Evolutionary conservation across 1,140 invertebrate genomes (phyloP), one percentile per base, ranked within the genome.

Genomic region (Hylaeus volcanicus): DNA sequence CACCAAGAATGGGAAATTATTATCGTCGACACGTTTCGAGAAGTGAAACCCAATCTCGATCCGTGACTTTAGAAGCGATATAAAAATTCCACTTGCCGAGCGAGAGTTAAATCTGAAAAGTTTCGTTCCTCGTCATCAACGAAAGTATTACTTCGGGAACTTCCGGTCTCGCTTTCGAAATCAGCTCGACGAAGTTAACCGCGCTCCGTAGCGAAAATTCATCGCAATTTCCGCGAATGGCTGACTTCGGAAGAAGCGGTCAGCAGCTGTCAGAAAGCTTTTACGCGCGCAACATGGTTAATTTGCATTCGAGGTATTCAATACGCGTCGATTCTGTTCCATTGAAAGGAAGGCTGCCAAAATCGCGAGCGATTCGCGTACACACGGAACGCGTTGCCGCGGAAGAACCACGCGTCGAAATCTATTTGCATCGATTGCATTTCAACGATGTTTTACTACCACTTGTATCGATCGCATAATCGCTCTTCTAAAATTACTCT

Each of bases 261-360:
- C n/a, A 26, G 37, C 9, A 26, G 15, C 12, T 74, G 55, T 63
- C 64, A 2, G 15, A 14, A 41, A 26, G 45, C 1, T 26, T 43
- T 43, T 37, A 9, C n/a, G 5, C 64, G 15, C 5, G 8, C 45
- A 48, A 8, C 45, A 8, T 8, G 45, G 64, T 12, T 51, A 43
- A 72, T 39, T 65, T 12, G 76, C 12, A 15, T 79, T 65, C 77
- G 77, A 9, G 51, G 77, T 74, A 74, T 72, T 43, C 68, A n/a
- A 45, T 43, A 15, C 76, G 26, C 37, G 75, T 45, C 45, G 37
- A 64, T 73, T 51, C 55, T 45, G 9, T 70, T 81, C 70, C 60
- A 69, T 85, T 58, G 69, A 85, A 85, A 63, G 56, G 48, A 39
- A 5, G 2, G 8, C 12, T 86, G 83, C 74, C 79, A 82, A 84